A percentile compares a stretch with the other conserved stretches of the same genome.
These are phyloP conservation scores for Xylophagus ater DNA, from an alignment of 2,888 invertebrate genomes.

Conservation along the genomic window DNA sequence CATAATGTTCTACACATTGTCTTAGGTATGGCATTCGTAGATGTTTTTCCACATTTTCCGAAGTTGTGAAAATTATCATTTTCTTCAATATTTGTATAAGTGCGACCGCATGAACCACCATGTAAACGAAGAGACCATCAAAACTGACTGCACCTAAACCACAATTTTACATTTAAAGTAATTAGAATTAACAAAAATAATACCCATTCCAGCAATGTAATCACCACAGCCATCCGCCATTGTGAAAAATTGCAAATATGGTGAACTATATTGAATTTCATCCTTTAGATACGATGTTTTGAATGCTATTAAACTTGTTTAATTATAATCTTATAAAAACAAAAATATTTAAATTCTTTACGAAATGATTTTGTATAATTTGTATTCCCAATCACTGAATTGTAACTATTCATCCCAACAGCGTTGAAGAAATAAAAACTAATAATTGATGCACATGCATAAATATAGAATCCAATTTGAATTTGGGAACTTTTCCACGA, in stretches of 20 bases:
- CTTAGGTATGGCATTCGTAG: not conserved
- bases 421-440: no score
- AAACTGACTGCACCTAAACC: constrained; percentile 2
- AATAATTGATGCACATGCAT: no score
- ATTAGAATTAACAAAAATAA: not conserved
- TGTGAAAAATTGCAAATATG: not conserved
- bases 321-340: not conserved
- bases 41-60: not conserved
- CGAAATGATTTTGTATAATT: constrained; percentile 1
- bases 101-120: constrained; percentile 3
- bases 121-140: constrained; percentile 5
- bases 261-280: not conserved
- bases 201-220: constrained; percentile 4
- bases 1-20: constrained; percentile 1
- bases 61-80: constrained; percentile 3
- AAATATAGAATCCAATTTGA: no score
- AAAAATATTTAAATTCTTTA: not conserved
- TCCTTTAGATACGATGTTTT: constrained; percentile 4
- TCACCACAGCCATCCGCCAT: not conserved
- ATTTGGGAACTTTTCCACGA: no score
- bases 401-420: no score
- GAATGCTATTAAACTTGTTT: not conserved
- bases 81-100: constrained; percentile 1
- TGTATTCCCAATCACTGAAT: not conserved
- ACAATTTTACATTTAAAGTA: not conserved